These are phyloP conservation scores for Chamaea fasciata DNA, from an alignment of 2,113 vertebrate genomes.

Conservation along the genomic window DNA sequence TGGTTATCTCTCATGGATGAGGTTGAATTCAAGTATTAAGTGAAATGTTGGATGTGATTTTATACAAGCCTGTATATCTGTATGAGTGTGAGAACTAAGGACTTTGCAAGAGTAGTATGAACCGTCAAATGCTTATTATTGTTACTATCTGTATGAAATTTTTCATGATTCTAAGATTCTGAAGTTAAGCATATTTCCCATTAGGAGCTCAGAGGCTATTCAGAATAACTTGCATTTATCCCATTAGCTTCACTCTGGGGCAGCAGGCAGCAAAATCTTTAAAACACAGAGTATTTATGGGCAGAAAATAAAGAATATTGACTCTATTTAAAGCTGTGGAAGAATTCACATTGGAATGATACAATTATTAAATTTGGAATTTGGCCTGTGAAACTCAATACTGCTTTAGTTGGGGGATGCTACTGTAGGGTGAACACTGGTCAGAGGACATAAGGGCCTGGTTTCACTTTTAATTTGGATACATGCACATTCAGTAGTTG, in stretches of 20 bases:
- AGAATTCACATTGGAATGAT: neutral
- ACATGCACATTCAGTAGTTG: accelerated
- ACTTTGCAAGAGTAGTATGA: neutral
- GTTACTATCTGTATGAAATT: neutral
- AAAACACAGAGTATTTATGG: neutral
- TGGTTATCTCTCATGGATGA: neutral
- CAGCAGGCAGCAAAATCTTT: neutral
- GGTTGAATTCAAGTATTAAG: neutral
- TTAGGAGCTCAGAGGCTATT: neutral
- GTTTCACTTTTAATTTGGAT: neutral
- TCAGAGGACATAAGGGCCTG: neutral
- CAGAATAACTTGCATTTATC: neutral
- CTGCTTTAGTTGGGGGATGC: neutral
- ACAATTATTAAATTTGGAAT: neutral
- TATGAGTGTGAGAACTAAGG: neutral
- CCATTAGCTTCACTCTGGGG: neutral
- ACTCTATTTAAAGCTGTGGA: neutral
- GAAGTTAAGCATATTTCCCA: neutral
- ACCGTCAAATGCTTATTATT: neutral
- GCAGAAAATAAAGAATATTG: neutral
- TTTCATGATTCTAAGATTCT: neutral
- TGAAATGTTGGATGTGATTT: neutral
- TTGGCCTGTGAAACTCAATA: neutral
- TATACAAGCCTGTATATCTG: neutral
- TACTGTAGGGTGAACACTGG: neutral